These are phyloP conservation scores for Spermophilus dauricus DNA, from an alignment of 2,113 vertebrate genomes.

Conservation along the genomic window DNA sequence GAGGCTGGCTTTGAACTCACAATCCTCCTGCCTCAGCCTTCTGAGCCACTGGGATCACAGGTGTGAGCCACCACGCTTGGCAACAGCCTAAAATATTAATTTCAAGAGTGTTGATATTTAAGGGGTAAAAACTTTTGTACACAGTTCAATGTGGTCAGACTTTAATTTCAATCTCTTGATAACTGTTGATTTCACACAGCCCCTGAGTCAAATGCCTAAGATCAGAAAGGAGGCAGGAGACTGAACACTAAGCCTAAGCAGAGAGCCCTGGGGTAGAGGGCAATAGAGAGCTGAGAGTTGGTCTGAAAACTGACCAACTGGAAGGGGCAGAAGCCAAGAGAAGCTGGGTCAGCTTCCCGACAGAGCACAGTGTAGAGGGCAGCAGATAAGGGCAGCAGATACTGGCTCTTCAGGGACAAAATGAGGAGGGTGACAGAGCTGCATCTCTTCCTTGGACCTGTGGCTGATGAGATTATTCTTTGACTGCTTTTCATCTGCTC, in stretches of 20 bases:
- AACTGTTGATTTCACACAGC: not conserved
- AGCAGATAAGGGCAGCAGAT: not conserved
- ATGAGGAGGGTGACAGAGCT: not conserved
- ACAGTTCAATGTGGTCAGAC: not conserved
- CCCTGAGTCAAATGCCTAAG: not conserved
- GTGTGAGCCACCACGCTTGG: too few relatives aligned
- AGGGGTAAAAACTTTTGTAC: not conserved
- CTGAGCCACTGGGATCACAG: too few relatives aligned
- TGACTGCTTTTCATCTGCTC: not conserved
- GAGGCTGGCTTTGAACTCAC: too few relatives aligned
- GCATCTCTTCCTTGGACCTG: not conserved
- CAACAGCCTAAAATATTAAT: not conserved
- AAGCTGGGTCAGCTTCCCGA: not conserved
- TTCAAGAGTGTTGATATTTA: not conserved
- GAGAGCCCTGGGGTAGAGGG: not conserved
- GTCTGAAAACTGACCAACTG: not conserved
- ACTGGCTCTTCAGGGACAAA: not conserved
- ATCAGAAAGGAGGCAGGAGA: not conserved
- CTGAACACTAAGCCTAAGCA: not conserved
- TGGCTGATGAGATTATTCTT: constrained; percentile 17
- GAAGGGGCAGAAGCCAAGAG: not conserved
- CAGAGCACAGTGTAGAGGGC: not conserved
- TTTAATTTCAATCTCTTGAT: not conserved
- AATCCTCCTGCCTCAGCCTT: too few relatives aligned
- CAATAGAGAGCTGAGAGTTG: not conserved